Evolutionary conservation across 2,888 invertebrate species (phyloP), one percentile per base, ranked within the genome.

Genomic region (Tetragonisca angustula): DNA sequence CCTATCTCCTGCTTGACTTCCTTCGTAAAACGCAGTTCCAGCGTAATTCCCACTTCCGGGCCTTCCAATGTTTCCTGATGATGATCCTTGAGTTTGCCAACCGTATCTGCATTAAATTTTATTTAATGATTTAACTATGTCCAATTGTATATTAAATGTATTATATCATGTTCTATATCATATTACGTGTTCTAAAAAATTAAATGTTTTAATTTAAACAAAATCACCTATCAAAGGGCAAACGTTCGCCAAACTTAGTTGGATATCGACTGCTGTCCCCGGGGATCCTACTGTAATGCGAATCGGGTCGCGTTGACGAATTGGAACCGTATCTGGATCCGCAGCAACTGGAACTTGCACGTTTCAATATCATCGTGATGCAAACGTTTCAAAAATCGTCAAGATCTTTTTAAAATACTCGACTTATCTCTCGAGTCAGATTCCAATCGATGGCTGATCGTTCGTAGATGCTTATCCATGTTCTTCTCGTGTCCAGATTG

Each of bases 281-380:
- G 3, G 89, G 76, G 4, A 76, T 67, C 36, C 85, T 83, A 65
- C 79, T 73, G 76, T 83, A 79, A n/a, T 82, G 73, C 0, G 85
- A 76, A 79, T 91, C 89, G 6, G 89, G 88, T 73, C 89, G 88
- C 21, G 73, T 62, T 6, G 86, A 83, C 2, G 87, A 82, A 36
- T 73, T 73, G 32, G 81, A 76, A 43, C 84, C 87, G 76, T 90
- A 88, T 74, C 88, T 91, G 24, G 88, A 78, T 15, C 90, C 90
- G 74, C 93, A 93, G 77, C 93, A 93, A 71, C 87, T 90, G 82
- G 87, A 87, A 82, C 92, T 90, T 92, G 89, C 83, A 85, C 36
- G 52, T 75, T 70, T 52, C 76, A 87, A 79, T 79, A 43, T 73
- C 56, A 52, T 75, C 56, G 74, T 79, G 13, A 76, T 19, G 49